Evolutionary conservation across 2,113 vertebrate genomes (phyloP), one percentile per base, ranked within the genome.

Genomic region (Tupaia chinensis): DNA sequence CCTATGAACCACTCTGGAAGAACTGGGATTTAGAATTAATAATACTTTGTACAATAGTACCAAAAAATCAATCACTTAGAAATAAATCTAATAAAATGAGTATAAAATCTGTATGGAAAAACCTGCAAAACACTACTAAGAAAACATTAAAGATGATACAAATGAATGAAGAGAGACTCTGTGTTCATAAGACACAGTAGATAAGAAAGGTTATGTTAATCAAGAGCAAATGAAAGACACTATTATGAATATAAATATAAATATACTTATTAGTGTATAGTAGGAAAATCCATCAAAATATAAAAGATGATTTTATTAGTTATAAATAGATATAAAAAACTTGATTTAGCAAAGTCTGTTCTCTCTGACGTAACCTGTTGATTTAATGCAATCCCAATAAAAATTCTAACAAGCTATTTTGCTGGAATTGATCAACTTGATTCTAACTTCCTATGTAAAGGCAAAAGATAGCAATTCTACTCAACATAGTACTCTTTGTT

Each of bases 371-470:
- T 80, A 53, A 69, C 72, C 44, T 87, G 7, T 58, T 77, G 53
- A 87, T 79, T 87, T 7, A 93, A 5, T 53, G 1, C 6, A 65
- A 69, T 78, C 17, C 5, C 13, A 72, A 70, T 63, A 2, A 69
- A 53, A 93, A 70, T 87, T 79, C 9, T 19, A 81, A 6, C 68
- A 73, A 86, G 9, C 54, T 70, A 13, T 78, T 88, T 72, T 86
- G 53, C 58, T 20, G 68, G 54, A 68, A 78, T 44, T 60, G 58
- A 69, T 63, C 86, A 68, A 89, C 9, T 60, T 72, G 25, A 74
- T 34, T 93, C 32, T 78, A 63, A 89, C 10, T 89, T 88, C 88
- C n/a, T 13, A 73, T 23, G 23, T 32, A 96, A 83, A 74, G 27
- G 3, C 9, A 65, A 70, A 91, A 88, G 1, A 13, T 6, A n/a